phyloP scores from a whole-genome alignment of 30 jellyfish, hydroid and myxozoan genomes.

The Aurelia coerulea region DNA sequence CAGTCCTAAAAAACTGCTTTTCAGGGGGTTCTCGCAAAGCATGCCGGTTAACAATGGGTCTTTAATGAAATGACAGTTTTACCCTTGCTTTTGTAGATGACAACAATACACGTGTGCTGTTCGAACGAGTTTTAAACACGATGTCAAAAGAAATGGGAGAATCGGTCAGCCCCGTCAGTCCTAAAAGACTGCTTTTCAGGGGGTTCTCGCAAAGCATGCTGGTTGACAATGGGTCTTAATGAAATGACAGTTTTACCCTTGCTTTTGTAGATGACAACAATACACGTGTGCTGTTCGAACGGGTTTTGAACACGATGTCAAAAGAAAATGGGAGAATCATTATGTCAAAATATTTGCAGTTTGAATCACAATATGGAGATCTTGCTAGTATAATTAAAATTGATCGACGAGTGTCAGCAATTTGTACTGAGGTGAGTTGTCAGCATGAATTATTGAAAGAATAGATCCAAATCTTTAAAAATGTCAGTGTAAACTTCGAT shows the following conservation, averaged over 20 bases:
- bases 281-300: conserved; percentile 90
- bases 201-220: no score
- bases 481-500: no score
- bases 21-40: no score
- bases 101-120: conserved; percentile 91
- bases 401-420: conserved; percentile 76
- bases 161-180: background rate
- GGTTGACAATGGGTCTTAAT: no score
- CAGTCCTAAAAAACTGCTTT: no score
- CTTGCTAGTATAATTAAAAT: conserved; percentile 82
- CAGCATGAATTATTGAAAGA: no score
- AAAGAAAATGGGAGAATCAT: conserved; percentile 73
- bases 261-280: conserved; percentile 85
- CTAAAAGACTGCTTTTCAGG: no score
- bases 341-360: conserved; percentile 74
- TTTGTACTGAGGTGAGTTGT: conserved; percentile 38
- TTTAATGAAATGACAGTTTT: no score
- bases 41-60: no score
- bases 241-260: no score
- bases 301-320: conserved; percentile 75
- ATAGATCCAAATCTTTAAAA: no score
- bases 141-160: conserved; percentile 77
- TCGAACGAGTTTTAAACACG: conserved; percentile 80
- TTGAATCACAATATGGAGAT: conserved; percentile 94
- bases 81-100: conserved; percentile 63